A percentile compares a stretch with the other conserved stretches of the same genome.
phyloP scores from a whole-genome alignment of 2,113 vertebrate species.

The Sphaerodactylus townsendi region DNA sequence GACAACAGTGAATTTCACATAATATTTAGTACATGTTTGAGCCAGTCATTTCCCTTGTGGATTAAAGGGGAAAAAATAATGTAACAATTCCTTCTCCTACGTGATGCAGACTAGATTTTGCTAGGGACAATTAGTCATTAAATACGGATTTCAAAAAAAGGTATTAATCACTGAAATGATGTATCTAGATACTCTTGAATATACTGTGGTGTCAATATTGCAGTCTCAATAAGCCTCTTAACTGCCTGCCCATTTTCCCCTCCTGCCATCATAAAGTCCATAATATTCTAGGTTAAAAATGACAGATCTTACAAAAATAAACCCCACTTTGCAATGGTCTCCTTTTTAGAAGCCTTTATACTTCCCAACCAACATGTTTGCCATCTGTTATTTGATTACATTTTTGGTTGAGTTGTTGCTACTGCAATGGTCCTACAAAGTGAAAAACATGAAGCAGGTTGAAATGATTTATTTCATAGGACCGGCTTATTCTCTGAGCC shows the following conservation, averaged over 20 bases:
- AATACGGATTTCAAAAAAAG: too few species aligned
- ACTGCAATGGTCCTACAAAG: neutral
- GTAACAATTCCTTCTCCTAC: neutral
- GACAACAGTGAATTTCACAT: neutral
- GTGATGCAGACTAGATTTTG: neutral
- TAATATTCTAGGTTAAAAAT: neutral
- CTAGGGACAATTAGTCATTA: neutral
- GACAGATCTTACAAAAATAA: neutral
- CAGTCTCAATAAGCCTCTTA: neutral
- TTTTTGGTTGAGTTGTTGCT: neutral
- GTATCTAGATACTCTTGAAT: neutral
- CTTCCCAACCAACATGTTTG: neutral
- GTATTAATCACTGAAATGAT: neutral
- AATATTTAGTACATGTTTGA: neutral
- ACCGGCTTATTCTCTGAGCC: neutral
- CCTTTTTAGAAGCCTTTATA: neutral
- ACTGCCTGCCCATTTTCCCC: neutral
- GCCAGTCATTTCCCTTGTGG: neutral
- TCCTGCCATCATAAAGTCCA: neutral
- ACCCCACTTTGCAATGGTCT: neutral
- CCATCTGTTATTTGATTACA: neutral
- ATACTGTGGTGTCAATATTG: neutral
- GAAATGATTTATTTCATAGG: neutral
- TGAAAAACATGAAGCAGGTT: neutral
- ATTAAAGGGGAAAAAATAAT: neutral